Conservation (phyloP, 2,888 invertebrate genomes). For the Ceraclea dissimilis region DNA sequence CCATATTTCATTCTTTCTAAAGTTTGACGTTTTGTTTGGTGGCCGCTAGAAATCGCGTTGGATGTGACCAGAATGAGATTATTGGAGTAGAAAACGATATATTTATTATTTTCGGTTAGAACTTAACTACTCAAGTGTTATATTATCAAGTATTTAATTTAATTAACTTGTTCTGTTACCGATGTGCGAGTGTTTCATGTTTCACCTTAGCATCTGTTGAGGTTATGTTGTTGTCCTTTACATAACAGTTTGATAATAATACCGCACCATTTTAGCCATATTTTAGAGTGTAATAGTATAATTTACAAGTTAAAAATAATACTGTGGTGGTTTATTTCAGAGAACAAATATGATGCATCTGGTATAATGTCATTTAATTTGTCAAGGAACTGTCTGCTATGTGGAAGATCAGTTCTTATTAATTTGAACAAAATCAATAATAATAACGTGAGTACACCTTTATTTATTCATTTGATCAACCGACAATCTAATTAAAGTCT, state of each 20-base stretch:
- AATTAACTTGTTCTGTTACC: too few relatives aligned
- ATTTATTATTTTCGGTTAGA: too few relatives aligned
- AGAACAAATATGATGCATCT: background rate
- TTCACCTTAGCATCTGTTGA: background rate
- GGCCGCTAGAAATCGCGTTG: too few relatives aligned
- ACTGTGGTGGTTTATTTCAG: background rate
- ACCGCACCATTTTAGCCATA: too few relatives aligned
- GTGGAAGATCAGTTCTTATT: conserved; percentile 10
- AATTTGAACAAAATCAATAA: conserved; percentile 13
- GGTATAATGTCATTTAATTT: conserved; percentile 13
- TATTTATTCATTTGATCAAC: too few relatives aligned
- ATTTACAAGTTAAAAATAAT: background rate
- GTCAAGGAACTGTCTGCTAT: conserved; percentile 15
- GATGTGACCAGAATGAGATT: too few relatives aligned
- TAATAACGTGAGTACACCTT: conserved; percentile 13
- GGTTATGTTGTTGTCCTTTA: background rate
- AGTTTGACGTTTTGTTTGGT: too few relatives aligned
- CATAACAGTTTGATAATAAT: background rate
- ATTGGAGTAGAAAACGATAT: background rate
- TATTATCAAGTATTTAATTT: too few relatives aligned
- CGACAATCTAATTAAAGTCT: too few relatives aligned
- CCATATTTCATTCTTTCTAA: too few relatives aligned
- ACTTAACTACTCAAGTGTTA: too few relatives aligned
- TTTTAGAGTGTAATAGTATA: background rate
- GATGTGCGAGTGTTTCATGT: too few relatives aligned